A percentile compares a stretch with the other conserved stretches of the same genome.
These are phyloP conservation scores for Dendroctonus ponderosae DNA, from an alignment of 1,140 invertebrate genomes.

Conservation along the genomic window DNA sequence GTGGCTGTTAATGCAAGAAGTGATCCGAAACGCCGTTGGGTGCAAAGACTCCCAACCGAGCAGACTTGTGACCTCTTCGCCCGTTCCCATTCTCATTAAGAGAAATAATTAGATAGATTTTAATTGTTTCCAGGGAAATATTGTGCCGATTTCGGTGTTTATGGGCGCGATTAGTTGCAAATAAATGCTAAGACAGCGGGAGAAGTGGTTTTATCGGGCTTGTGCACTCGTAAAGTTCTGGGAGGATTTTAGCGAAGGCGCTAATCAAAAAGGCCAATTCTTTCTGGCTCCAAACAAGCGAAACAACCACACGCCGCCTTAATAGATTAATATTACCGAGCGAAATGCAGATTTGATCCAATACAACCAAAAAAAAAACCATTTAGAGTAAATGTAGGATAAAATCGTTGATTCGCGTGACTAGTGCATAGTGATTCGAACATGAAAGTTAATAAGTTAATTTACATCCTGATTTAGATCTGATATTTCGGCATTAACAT, in stretches of 20 bases:
- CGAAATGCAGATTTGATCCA: too few relatives aligned
- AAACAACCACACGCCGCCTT: too few relatives aligned
- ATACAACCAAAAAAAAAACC: constrained; percentile 1
- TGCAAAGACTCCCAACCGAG: constrained; percentile 37
- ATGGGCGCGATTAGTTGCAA: constrained; percentile 31
- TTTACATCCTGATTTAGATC: constrained; percentile 22
- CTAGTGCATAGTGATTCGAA: constrained; percentile 21
- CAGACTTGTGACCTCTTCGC: constrained; percentile 39
- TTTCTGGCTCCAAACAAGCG: too few relatives aligned
- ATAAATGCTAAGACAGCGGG: constrained; percentile 2
- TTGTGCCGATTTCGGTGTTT: constrained; percentile 39
- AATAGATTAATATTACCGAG: too few relatives aligned
- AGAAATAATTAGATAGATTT: constrained; percentile 45
- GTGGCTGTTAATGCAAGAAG: constrained; percentile 36
- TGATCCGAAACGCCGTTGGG: constrained; percentile 45
- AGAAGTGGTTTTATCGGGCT: constrained; percentile 23
- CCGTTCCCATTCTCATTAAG: constrained; percentile 45
- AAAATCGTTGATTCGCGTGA: constrained; percentile 28
- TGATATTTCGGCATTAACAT: constrained; percentile 28
- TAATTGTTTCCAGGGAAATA: constrained; percentile 44
- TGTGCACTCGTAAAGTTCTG: neutral
- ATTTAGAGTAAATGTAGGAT: constrained; percentile 6
- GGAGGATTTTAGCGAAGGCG: too few relatives aligned
- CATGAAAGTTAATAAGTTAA: constrained; percentile 32
- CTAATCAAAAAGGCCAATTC: too few relatives aligned